A percentile compares a stretch with the other conserved stretches of the same genome.
Conservation (phyloP, 2,888 invertebrate species). For the Endomychus coccineus region DNA sequence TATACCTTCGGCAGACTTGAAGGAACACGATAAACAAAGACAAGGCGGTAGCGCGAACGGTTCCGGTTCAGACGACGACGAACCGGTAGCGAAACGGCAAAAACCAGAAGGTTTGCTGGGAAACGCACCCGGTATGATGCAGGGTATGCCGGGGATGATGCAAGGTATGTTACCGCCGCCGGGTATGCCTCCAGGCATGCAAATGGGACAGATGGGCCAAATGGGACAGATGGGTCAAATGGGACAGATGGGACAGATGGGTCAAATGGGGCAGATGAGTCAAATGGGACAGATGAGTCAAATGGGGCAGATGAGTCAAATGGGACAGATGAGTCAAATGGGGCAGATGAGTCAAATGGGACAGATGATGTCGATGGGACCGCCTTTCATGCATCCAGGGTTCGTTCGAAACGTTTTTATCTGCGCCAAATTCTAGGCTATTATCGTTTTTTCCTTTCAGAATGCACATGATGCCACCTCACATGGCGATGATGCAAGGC, state of each 20-base stretch:
- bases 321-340: conserved; percentile 54
- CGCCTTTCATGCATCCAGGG: conserved; percentile 66
- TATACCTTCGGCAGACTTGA: conserved; percentile 90
- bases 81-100: conserved; percentile 69
- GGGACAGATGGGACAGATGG: conserved; percentile 54
- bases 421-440: not conserved
- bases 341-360: too few relatives aligned
- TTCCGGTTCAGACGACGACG: conserved; percentile 72
- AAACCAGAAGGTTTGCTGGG: conserved; percentile 62
- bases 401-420: conserved; percentile 30
- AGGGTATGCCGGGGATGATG: conserved; percentile 55
- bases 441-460: conserved; percentile 30
- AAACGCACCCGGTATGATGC: conserved; percentile 53
- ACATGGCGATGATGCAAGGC: conserved; percentile 49
- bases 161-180: conserved; percentile 57
- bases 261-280: too few relatives aligned
- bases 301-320: too few relatives aligned
- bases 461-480: conserved; percentile 50
- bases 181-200: conserved; percentile 53
- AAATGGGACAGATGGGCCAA: conserved; percentile 53
- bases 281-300: conserved; percentile 54
- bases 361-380: too few relatives aligned
- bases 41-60: conserved; percentile 44
- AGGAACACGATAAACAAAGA: conserved; percentile 89
- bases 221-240: too few relatives aligned